These are phyloP conservation scores for Lagodon rhomboides DNA, from an alignment of 2,797 vertebrate species.

Conservation along the genomic window DNA sequence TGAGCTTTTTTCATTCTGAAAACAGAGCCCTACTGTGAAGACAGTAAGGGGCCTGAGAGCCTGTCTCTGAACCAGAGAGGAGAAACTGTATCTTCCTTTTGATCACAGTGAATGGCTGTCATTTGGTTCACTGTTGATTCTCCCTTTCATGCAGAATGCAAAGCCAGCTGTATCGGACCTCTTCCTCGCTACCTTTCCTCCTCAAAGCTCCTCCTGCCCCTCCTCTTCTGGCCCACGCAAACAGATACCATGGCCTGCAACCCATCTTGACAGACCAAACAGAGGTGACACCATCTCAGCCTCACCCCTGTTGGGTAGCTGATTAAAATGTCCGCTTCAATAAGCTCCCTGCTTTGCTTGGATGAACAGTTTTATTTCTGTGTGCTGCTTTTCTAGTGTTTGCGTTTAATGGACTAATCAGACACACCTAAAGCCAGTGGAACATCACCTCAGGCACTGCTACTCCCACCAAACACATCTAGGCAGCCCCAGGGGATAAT, in stretches of 20 bases:
- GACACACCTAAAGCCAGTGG: slow-evolving; percentile 49
- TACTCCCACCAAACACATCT: slow-evolving; percentile 21
- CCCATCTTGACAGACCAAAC: slow-evolving; percentile 61
- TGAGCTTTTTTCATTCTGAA: slow-evolving; percentile 38
- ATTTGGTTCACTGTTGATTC: slow-evolving; percentile 56
- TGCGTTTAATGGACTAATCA: slow-evolving; percentile 62
- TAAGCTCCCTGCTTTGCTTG: slow-evolving; percentile 61
- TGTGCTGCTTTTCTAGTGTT: slow-evolving; percentile 51
- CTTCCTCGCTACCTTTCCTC: slow-evolving; percentile 48
- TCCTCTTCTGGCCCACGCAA: slow-evolving; percentile 40
- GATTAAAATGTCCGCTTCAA: slow-evolving; percentile 77
- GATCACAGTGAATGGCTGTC: slow-evolving; percentile 69
- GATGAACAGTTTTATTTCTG: slow-evolving; percentile 69
- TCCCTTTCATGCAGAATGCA: slow-evolving; percentile 67
- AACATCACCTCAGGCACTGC: slow-evolving; percentile 30
- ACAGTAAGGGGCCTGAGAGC: slow-evolving; percentile 40
- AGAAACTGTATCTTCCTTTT: slow-evolving; percentile 59
- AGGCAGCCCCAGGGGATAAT: slow-evolving; percentile 27
- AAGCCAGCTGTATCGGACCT: slow-evolving; percentile 69
- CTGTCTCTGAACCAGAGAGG: slow-evolving; percentile 43
- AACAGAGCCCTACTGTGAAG: slow-evolving; percentile 54
- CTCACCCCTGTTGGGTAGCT: slow-evolving; percentile 70
- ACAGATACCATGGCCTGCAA: slow-evolving; percentile 43
- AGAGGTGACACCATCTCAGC: slow-evolving; percentile 64
- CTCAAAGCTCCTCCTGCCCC: slow-evolving; percentile 44